Base-by-base conservation (phyloP, 1,140 invertebrate species). In the Thalassaphorura encarpata region DNA sequence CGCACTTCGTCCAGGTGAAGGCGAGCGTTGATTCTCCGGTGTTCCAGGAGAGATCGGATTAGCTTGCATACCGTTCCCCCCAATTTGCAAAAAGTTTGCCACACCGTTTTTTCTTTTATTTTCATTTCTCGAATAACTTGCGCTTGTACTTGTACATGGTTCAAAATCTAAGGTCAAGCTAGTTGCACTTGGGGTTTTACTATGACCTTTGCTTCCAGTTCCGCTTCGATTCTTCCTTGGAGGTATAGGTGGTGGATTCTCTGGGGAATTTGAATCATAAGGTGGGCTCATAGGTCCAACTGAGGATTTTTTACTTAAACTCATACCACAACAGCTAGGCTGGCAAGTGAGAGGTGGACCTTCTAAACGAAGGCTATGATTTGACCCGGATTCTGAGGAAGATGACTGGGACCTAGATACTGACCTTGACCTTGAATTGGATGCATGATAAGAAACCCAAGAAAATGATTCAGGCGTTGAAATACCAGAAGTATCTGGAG, bases 311-410 rank as follows among this genome's bases (percentile, higher is more conserved):
- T 27, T 46, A 19, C 40, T 43, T 47, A 58, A 21, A 26, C 42
- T 58, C 6, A 62, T 56, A 41, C 61, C 61, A 33, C 61, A 62
- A 50, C 61, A 62, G 36, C 61, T 62, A n/a, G 0, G 56, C 36
- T 21, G 60, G 43, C 13, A 27, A 47, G 26, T 23, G 23, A 27
- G 28, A 39, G 3, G 51, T 43, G 23, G 51, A 42, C 18, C 26
- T 43, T 13, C 33, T 41, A 46, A 41, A 52, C 33, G 45, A 54
- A n/a, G n/a, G n/a, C n/a, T n/a, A n/a, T n/a, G n/a, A n/a, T n/a
- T n/a, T n/a, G n/a, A n/a, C n/a, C n/a, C n/a, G n/a, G n/a, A n/a
- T n/a, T n/a, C n/a, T n/a, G n/a, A n/a, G n/a, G 50, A 52, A 24
- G 36, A 52, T n/a, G 56, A 56, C 13, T 29, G 45, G 28, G 55